Conservation (phyloP, 2,888 invertebrate genomes). For the Neuroscelio doddi region DNA sequence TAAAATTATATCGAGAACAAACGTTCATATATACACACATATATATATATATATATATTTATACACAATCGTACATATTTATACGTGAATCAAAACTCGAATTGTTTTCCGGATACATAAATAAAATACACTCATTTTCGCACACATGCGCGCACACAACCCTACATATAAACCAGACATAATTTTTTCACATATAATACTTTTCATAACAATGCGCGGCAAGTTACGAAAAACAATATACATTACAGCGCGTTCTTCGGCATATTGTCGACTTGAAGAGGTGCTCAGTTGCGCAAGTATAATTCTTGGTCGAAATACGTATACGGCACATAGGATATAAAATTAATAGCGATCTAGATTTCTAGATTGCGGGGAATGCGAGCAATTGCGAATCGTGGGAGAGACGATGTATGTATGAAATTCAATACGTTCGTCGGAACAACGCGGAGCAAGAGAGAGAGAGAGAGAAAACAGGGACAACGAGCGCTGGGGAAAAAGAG, state of each 20-base stretch:
- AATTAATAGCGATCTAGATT: slow-evolving; percentile 72
- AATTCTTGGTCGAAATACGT: slow-evolving; percentile 40
- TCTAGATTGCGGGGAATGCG: slow-evolving; percentile 70
- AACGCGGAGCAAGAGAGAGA: slow-evolving; percentile 45
- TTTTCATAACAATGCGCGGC: no score
- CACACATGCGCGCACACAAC: no score
- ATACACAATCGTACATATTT: no score
- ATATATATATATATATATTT: no score
- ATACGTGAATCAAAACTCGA: no score
- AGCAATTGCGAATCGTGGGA: slow-evolving; percentile 68
- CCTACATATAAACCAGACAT: no score
- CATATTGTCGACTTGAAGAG: slow-evolving; percentile 34
- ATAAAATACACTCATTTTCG: no score
- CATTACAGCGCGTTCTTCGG: background rate
- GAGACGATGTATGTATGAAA: slow-evolving; percentile 61
- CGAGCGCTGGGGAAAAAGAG: slow-evolving; percentile 44
- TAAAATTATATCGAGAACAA: no score
- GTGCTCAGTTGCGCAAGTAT: slow-evolving; percentile 39
- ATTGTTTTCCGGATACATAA: no score
- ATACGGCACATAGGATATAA: slow-evolving; percentile 58
- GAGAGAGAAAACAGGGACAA: slow-evolving; percentile 26
- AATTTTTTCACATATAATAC: no score
- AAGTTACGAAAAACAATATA: no score
- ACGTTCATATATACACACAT: no score
- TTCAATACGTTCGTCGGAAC: slow-evolving; percentile 65